Evolutionary conservation across 2,797 vertebrate species (phyloP), one percentile per base, ranked within the genome.

Genomic region (Masticophis lateralis): DNA sequence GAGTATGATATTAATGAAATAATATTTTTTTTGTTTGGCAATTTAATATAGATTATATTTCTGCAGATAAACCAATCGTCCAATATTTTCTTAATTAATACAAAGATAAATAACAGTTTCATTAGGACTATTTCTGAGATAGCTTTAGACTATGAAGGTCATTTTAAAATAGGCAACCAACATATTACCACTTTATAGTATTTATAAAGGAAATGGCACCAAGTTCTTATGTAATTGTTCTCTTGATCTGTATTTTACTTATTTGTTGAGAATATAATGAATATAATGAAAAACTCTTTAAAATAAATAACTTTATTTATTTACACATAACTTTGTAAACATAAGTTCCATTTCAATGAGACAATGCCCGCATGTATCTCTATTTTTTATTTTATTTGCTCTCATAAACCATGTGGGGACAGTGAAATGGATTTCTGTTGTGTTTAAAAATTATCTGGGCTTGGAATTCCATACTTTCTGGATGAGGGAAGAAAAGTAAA

Each of bases 71-170:
- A 96, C 91, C 90, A 90, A 47, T 92, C 43, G 91, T 83, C 91
- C 96, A 92, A 95, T 96, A 89, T 94, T 97, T 97, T 93, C 95
- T 96, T 96, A 94, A 94, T 94, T 96, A 96, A 95, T 91, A 89
- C 25, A 88, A 91, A 96, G 93, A 74, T 61, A 94, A 94, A 95
- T 93, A 95, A 95, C 94, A 95, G 89, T 93, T 91, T 94, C 92
- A 60, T 7, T 59, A 47, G 22, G 92, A 66, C 60, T 94, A 91
- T 94, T 95, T 47, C 12, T 83, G 37, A 83, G 20, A 47, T 83
- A 83, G 37, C 20, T 83, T 83, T 83, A 18, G 20, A 43, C 37
- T 47, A 25, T 43, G 37, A 79, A 79, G 4, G 37, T 79, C 74
- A 83, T 83, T 83, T 79, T 47, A 47, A 83, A 83, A 47, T 22